phyloP scores from a whole-genome alignment of 2,888 invertebrate genomes.

The Gymnosoma rotundatum region DNA sequence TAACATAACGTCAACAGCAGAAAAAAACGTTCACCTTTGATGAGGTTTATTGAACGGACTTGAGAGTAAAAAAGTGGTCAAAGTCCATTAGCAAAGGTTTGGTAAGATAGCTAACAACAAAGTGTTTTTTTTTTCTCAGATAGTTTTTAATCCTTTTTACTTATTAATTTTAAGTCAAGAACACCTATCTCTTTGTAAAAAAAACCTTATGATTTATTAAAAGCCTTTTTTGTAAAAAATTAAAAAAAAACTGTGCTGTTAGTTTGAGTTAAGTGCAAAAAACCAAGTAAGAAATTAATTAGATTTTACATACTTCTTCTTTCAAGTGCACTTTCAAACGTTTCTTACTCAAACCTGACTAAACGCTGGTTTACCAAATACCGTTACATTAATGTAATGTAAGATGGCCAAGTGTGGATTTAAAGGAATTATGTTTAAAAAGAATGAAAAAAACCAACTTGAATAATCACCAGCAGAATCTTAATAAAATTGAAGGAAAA shows the following conservation, averaged over 20 bases:
- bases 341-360: no score
- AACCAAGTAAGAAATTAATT: no score
- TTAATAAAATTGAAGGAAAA: neutral
- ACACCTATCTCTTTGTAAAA: neutral
- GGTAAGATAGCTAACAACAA: slow-evolving; percentile 6
- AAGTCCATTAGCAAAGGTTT: slow-evolving; percentile 53
- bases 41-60: slow-evolving; percentile 66
- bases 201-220: neutral
- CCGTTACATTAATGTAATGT: neutral
- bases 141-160: neutral
- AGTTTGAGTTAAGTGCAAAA: no score
- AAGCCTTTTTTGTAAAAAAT: neutral
- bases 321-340: no score
- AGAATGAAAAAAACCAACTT: no score
- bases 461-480: neutral
- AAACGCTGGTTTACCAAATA: no score
- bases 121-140: neutral
- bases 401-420: neutral
- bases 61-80: slow-evolving; percentile 52
- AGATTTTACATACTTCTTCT: no score
- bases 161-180: slow-evolving; percentile 11
- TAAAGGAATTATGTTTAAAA: no score
- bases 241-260: neutral
- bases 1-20: neutral
- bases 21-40: slow-evolving; percentile 54